phyloP scores from a whole-genome alignment of 2,888 invertebrate species.

The Cancer borealis region DNA sequence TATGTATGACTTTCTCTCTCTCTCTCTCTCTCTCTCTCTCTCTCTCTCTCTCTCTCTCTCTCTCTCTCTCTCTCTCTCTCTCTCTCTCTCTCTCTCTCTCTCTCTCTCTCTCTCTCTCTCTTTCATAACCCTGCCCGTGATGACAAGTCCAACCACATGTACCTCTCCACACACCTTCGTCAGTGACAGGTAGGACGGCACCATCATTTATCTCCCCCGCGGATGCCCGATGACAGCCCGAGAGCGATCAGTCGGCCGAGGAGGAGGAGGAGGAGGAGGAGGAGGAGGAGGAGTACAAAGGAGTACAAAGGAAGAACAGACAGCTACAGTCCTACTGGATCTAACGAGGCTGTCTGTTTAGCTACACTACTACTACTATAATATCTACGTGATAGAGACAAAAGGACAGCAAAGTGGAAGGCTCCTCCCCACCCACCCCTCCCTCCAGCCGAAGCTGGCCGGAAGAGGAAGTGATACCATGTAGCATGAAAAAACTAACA shows the following conservation, averaged over 20 bases:
- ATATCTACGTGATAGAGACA: too few species aligned
- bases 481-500: too few species aligned
- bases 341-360: too few species aligned
- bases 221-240: neutral
- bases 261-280: neutral
- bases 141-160: neutral
- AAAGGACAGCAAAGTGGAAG: too few species aligned
- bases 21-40: neutral
- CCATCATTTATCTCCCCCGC: neutral
- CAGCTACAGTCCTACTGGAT: too few species aligned
- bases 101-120: neutral
- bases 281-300: neutral
- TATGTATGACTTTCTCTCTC: neutral
- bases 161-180: neutral
- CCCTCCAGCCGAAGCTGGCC: too few species aligned
- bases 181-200: neutral
- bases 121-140: neutral
- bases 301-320: too few species aligned
- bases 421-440: too few species aligned
- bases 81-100: neutral
- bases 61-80: neutral
- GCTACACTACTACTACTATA: too few species aligned
- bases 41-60: neutral
- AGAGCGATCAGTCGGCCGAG: neutral
- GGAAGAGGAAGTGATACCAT: too few species aligned